Percentiles rank a stretch among this genome's conserved stretches.
Conservation (phyloP, 2,113 vertebrate genomes). For the Toxotes chatareus region DNA sequence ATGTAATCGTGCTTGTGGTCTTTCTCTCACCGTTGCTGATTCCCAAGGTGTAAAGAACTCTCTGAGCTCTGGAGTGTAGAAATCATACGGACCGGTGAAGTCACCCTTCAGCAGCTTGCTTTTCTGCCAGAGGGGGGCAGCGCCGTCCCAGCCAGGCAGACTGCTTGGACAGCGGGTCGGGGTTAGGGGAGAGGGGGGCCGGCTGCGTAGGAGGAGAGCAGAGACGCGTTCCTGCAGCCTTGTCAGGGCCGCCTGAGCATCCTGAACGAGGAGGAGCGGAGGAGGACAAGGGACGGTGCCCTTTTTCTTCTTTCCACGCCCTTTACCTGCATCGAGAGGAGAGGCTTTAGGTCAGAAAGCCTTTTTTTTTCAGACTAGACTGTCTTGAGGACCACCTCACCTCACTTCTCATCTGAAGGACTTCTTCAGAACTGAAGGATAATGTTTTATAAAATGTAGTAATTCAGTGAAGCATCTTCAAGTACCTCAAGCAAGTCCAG, state of each 20-base stretch:
- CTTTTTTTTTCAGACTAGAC: background rate
- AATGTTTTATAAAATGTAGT: too few species aligned
- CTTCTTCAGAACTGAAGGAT: too few species aligned
- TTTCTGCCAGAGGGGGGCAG: conserved; percentile 87
- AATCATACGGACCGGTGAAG: conserved; percentile 65
- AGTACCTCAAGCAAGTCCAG: background rate
- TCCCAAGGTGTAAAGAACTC: conserved; percentile 81
- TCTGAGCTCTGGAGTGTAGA: conserved; percentile 83
- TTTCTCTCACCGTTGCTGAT: conserved; percentile 77
- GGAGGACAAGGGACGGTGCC: conserved; percentile 63
- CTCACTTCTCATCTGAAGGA: background rate
- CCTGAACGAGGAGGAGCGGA: conserved; percentile 88
- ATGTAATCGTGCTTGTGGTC: background rate
- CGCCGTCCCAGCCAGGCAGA: conserved; percentile 74
- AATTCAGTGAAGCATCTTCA: too few species aligned
- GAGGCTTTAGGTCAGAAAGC: background rate
- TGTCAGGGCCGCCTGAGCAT: conserved; percentile 73
- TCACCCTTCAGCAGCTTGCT: conserved; percentile 82
- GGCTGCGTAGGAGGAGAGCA: conserved; percentile 83
- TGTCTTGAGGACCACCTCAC: too few species aligned
- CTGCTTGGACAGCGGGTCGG: conserved; percentile 84
- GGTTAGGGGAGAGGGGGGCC: conserved; percentile 81
- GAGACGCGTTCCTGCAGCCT: conserved; percentile 88
- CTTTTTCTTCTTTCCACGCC: conserved; percentile 81
- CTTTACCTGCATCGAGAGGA: conserved; percentile 81